Base-by-base conservation (phyloP, 64 coral and sea anemone genomes). In the Actinia equina region DNA sequence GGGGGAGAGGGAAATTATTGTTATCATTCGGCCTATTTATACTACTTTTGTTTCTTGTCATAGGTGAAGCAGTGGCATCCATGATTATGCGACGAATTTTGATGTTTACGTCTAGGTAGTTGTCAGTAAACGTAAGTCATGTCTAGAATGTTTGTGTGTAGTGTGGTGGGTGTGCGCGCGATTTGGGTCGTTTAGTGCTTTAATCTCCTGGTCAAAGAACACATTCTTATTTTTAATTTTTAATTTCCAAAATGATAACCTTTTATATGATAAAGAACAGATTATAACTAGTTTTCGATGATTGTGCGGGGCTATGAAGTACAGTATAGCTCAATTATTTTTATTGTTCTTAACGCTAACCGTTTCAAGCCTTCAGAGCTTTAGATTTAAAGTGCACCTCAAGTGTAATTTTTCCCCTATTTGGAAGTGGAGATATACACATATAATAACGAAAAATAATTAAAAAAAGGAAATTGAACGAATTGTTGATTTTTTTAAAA, bases 221-320 rank as follows among this genome's bases (percentile, higher is more conserved):
- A 19, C 17, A 65, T 65, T 22, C 17, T 74, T 74, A 74, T 74
- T 74, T 69, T 74, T 74, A 42, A 74, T 74, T 74, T 74, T 74
- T 11, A 16, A 74, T 30, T 74, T 41, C 27, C n/a, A 74, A 74
- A 26, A 74, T 74, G 26, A 74, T 30, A 74, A 26, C 26, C 7
- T 74, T 74, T 74, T 74, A 65, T 65, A 65, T 6, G 62, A 23
- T 74, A 30, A 74, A 65, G 62, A 26, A 74, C 69, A 74, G 69
- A 74, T 15, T 30, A 74, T 30, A 27, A 30, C n/a, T 74, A 74
- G 69, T 74, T 74, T 74, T 37, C 30, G 30, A 37, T 41, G 69
- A 74, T 74, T 41, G 69, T 74, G 8, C 25, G n/a, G 27, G 69
- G 69, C 69, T 74, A 74, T 74, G 12, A 74, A 74, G 69, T 41